Conservation (phyloP, 2,113 vertebrate genomes). For the Heloderma charlesbogerti region DNA sequence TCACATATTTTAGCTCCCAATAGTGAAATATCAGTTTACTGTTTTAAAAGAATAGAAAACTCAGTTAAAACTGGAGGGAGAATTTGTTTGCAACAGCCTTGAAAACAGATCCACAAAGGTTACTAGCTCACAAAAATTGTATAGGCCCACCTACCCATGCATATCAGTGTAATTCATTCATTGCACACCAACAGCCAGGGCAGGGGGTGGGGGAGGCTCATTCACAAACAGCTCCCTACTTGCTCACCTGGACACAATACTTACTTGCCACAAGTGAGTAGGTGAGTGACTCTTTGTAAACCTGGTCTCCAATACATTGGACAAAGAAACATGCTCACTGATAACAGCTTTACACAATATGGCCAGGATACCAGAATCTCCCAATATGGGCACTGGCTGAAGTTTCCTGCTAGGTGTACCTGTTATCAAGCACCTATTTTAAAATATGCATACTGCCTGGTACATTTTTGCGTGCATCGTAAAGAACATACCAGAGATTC, state of each 20-base stretch:
- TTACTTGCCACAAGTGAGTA: neutral
- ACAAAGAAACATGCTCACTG: neutral
- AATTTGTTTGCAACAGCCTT: neutral
- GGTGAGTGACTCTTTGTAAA: neutral
- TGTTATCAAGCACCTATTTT: neutral
- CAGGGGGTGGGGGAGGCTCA: neutral
- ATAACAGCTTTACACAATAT: too few species aligned
- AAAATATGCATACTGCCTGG: neutral
- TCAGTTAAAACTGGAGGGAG: neutral
- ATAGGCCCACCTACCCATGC: neutral
- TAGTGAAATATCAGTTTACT: neutral
- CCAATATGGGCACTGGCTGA: neutral
- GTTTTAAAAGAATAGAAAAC: neutral
- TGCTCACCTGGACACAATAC: neutral
- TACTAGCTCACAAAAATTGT: neutral
- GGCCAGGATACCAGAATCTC: neutral
- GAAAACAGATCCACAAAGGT: neutral
- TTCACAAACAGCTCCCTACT: neutral
- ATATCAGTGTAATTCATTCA: neutral
- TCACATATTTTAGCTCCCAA: neutral
- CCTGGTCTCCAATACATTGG: too few species aligned
- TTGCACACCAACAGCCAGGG: neutral
- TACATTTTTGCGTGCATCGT: neutral
- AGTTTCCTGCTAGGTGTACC: neutral
- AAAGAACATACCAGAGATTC: neutral